Evolutionary conservation across 2,113 vertebrate genomes (phyloP).

Genomic region (Eurystomus gularis): DNA sequence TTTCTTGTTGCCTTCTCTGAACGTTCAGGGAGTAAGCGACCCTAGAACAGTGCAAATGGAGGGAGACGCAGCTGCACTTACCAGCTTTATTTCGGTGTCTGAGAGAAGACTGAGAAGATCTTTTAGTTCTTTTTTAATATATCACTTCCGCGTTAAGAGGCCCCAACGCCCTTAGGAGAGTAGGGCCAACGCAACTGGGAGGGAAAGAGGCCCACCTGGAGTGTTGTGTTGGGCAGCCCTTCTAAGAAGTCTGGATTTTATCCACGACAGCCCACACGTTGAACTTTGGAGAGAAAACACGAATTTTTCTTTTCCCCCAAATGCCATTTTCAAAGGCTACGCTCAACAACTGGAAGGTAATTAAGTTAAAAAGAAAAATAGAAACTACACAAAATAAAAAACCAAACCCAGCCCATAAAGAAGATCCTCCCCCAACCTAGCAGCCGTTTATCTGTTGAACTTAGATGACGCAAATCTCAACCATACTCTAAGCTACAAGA

Average conservation of each 20-base stretch:
- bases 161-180: background rate
- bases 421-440: background rate
- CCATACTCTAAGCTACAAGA: constrained; percentile 2
- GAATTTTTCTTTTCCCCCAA: background rate
- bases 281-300: background rate
- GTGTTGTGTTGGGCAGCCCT: constrained; percentile 46
- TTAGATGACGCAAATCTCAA: background rate
- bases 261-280: background rate
- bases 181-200: background rate
- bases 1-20: background rate
- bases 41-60: background rate
- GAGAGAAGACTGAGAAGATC: background rate
- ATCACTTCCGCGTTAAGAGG: background rate
- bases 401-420: background rate
- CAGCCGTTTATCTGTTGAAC: constrained; percentile 17
- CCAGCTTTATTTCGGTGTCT: background rate
- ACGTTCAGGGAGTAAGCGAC: background rate
- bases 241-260: constrained; percentile 62
- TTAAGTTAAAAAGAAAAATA: background rate
- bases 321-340: background rate
- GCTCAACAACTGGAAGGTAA: background rate
- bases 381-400: background rate
- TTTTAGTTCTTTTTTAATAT: background rate
- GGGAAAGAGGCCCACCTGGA: background rate
- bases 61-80: background rate